Evolutionary conservation across 2,797 vertebrate species (phyloP).

Genomic region (Microctenopoma stevenorrisi): DNA sequence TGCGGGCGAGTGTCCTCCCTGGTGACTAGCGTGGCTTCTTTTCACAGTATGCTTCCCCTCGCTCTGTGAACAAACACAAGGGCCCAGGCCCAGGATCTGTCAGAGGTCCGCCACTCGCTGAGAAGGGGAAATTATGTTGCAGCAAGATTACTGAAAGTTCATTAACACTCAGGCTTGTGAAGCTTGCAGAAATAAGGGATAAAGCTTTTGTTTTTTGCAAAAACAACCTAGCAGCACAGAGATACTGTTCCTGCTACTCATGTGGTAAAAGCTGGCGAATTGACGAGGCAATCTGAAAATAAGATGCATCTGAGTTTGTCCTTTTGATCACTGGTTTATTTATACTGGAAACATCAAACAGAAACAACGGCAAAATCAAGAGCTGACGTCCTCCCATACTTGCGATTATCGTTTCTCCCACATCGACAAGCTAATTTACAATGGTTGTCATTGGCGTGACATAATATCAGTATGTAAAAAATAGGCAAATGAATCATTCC

Average conservation of each 20-base stretch:
- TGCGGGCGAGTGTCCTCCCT: slow-evolving; percentile 60
- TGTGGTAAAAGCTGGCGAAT: slow-evolving; percentile 1
- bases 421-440: slow-evolving; percentile 78
- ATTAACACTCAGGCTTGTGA: slow-evolving; percentile 36
- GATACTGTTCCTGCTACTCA: slow-evolving; percentile 6
- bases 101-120: slow-evolving; percentile 68
- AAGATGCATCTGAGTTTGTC: slow-evolving; percentile 52
- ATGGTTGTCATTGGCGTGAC: slow-evolving; percentile 59
- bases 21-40: slow-evolving; percentile 75
- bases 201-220: slow-evolving; percentile 37
- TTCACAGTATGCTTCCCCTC: slow-evolving; percentile 76
- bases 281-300: slow-evolving; percentile 39
- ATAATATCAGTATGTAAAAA: slow-evolving; percentile 69
- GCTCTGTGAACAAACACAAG: slow-evolving; percentile 76
- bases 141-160: slow-evolving; percentile 57
- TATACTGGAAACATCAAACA: slow-evolving; percentile 85
- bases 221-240: not conserved
- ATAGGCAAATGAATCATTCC: slow-evolving; percentile 66
- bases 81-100: slow-evolving; percentile 63
- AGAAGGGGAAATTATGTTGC: slow-evolving; percentile 42
- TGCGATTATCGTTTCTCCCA: slow-evolving; percentile 70
- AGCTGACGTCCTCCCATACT: slow-evolving; percentile 69
- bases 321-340: slow-evolving; percentile 82
- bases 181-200: slow-evolving; percentile 27
- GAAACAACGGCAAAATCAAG: slow-evolving; percentile 85